A percentile compares a stretch with the other conserved stretches of the same genome.
These are phyloP conservation scores for Habropoda laboriosa DNA, from an alignment of 1,140 invertebrate species.

Conservation along the genomic window DNA sequence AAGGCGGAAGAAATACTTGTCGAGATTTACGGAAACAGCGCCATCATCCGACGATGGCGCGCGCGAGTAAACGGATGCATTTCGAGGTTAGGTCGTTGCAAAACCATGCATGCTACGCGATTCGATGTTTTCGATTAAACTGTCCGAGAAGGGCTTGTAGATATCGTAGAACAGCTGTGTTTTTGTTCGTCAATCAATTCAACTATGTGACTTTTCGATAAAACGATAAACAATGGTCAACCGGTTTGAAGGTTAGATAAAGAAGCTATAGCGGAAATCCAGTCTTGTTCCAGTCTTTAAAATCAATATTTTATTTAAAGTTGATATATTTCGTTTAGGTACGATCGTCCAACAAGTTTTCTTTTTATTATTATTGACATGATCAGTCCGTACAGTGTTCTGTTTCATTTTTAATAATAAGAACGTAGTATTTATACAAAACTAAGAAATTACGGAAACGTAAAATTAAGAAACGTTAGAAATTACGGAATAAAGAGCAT, in stretches of 20 bases:
- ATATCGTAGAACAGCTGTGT: background rate
- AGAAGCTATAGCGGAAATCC: background rate
- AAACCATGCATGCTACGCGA: background rate
- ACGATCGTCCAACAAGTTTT: too few species aligned
- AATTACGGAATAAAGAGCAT: background rate
- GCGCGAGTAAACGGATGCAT: constrained; percentile 10
- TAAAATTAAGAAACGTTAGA: too few species aligned
- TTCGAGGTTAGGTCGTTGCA: constrained; percentile 34
- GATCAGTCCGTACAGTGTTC: too few species aligned
- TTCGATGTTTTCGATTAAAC: background rate
- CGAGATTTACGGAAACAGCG: constrained; percentile 27
- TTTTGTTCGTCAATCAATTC: background rate
- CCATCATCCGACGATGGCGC: constrained; percentile 18
- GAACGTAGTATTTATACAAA: background rate
- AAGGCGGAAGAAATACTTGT: background rate
- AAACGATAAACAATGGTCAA: background rate
- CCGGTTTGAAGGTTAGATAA: constrained; percentile 5
- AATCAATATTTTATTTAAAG: too few species aligned
- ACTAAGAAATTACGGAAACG: too few species aligned
- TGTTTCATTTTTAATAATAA: background rate
- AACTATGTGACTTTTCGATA: background rate
- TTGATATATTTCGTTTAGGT: too few species aligned
- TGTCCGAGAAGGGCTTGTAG: background rate
- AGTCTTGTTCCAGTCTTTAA: too few species aligned
- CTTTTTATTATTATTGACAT: too few species aligned